phyloP scores from a whole-genome alignment of 2,113 vertebrate genomes.

The Archilochus colubris region DNA sequence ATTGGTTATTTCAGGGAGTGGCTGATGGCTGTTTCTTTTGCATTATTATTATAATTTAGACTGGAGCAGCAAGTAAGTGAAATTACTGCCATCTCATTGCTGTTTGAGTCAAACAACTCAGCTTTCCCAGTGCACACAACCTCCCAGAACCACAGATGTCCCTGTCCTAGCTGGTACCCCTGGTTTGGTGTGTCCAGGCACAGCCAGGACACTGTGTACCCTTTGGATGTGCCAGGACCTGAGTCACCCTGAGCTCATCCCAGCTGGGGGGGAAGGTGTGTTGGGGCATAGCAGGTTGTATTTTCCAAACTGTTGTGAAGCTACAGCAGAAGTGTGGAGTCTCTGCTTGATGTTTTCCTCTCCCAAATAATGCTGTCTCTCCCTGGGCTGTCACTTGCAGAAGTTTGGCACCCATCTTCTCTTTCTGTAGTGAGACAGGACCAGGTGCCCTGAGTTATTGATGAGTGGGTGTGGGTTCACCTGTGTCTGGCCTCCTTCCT shows the following conservation, averaged over 20 bases:
- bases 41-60: not conserved
- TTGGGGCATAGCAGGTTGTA: not conserved
- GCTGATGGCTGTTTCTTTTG: not conserved
- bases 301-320: not conserved
- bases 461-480: too few species aligned
- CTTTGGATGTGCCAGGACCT: fast-evolving
- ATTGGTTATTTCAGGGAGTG: conserved; percentile 19
- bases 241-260: fast-evolving
- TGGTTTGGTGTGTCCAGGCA: fast-evolving
- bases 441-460: too few species aligned
- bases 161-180: fast-evolving
- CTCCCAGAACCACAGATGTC: fast-evolving
- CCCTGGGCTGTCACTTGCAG: not conserved
- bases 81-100: not conserved
- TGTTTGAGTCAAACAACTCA: not conserved
- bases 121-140: not conserved
- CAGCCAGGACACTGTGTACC: fast-evolving
- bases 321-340: not conserved
- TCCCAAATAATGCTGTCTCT: not conserved
- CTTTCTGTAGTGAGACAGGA: too few species aligned
- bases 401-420: not conserved
- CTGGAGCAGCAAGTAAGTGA: not conserved
- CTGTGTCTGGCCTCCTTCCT: too few species aligned
- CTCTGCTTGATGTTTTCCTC: not conserved
- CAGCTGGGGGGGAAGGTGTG: not conserved